These are phyloP conservation scores for Oxytorus armatus DNA, from an alignment of 2,888 invertebrate species.

Conservation along the genomic window DNA sequence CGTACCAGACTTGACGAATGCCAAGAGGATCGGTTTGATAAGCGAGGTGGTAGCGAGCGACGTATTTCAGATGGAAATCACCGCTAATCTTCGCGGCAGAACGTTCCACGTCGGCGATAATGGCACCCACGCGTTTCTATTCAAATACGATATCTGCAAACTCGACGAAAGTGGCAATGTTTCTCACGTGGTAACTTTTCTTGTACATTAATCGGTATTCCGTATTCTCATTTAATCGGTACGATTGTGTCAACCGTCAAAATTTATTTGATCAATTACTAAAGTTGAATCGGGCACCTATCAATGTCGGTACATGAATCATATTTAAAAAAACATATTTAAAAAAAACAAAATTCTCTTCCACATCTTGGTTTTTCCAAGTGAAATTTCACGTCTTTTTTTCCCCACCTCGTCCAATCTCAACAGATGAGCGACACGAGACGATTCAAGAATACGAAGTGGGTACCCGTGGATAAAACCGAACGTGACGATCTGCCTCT, in stretches of 20 bases:
- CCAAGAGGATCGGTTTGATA: slow-evolving; percentile 78
- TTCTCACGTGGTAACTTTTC: slow-evolving; percentile 55
- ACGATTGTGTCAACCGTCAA: too few species aligned
- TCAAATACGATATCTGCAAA: slow-evolving; percentile 77
- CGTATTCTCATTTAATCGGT: too few species aligned
- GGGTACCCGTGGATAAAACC: slow-evolving; percentile 59
- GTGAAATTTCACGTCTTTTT: neutral
- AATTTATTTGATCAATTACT: neutral
- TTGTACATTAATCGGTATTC: neutral
- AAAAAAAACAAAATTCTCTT: neutral
- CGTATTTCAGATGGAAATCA: slow-evolving; percentile 71
- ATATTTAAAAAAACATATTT: too few species aligned
- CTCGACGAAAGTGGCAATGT: slow-evolving; percentile 70
- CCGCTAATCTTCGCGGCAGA: slow-evolving; percentile 67
- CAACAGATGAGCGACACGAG: slow-evolving; percentile 39
- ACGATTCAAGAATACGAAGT: slow-evolving; percentile 50
- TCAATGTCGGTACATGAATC: too few species aligned
- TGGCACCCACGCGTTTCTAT: slow-evolving; percentile 72
- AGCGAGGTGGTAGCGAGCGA: slow-evolving; percentile 71
- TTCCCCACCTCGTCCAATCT: neutral
- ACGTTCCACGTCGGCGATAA: slow-evolving; percentile 69
- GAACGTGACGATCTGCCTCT: slow-evolving; percentile 62
- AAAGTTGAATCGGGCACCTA: neutral
- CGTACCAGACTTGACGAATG: slow-evolving; percentile 71
- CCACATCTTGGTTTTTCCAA: neutral